Evolutionary conservation across 1,140 invertebrate genomes (phyloP).

Genomic region (Tetraneura akinire): DNA sequence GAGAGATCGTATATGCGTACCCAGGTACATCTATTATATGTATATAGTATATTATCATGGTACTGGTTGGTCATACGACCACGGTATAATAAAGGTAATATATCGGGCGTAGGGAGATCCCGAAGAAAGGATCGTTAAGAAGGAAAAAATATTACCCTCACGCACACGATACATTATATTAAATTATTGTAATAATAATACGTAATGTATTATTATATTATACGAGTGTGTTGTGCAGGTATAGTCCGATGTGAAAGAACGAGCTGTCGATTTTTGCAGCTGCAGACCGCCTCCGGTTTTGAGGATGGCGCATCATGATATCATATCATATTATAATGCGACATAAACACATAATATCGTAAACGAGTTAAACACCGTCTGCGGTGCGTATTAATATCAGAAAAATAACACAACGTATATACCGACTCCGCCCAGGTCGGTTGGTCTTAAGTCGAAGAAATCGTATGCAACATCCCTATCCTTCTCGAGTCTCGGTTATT

Average conservation of each 20-base stretch:
- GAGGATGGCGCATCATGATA: background rate
- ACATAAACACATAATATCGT: background rate
- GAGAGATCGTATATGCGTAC: slow-evolving; percentile 29
- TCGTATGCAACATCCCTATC: too few relatives aligned
- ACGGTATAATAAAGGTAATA: background rate
- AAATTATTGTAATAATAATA: slow-evolving; percentile 47
- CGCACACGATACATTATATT: slow-evolving; percentile 10
- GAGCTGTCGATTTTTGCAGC: slow-evolving; percentile 19
- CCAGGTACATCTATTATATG: too few relatives aligned
- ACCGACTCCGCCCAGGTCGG: too few relatives aligned
- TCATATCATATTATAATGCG: background rate
- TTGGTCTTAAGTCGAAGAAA: too few relatives aligned
- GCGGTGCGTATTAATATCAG: background rate
- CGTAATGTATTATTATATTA: too few relatives aligned
- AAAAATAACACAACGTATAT: background rate
- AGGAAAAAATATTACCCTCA: slow-evolving; percentile 34
- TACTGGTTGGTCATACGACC: too few relatives aligned
- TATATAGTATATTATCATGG: too few relatives aligned
- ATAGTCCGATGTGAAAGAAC: background rate
- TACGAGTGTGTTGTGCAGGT: background rate
- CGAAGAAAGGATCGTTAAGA: slow-evolving; percentile 48
- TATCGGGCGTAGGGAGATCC: background rate
- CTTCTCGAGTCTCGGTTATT: too few relatives aligned
- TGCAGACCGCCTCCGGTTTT: background rate
- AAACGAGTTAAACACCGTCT: background rate